Conservation (phyloP, 2,888 invertebrate species). For the Mantis religiosa region DNA sequence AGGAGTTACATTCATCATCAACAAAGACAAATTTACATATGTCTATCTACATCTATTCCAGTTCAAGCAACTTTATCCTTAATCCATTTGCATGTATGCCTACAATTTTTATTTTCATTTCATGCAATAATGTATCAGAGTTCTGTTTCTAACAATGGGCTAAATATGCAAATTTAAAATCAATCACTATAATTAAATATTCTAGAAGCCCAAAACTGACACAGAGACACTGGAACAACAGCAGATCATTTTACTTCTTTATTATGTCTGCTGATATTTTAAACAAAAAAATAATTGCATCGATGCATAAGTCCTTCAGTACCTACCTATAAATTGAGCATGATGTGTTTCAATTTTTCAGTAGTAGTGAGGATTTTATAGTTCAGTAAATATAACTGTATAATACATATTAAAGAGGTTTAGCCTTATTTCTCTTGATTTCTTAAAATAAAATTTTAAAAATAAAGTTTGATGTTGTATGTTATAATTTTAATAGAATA, state of each 20-base stretch:
- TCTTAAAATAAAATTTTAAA: neutral
- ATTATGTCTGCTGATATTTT: neutral
- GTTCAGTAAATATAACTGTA: neutral
- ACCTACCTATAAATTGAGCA: neutral
- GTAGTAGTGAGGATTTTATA: neutral
- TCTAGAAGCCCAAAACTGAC: no score
- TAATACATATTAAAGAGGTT: neutral
- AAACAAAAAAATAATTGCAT: neutral
- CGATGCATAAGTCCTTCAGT: neutral
- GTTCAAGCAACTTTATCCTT: no score
- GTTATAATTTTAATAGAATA: neutral
- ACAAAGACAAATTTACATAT: no score
- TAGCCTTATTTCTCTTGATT: neutral
- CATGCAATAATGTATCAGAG: no score
- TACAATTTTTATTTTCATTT: no score
- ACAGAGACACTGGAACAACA: neutral
- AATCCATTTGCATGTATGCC: no score
- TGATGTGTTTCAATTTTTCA: neutral
- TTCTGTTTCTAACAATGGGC: no score
- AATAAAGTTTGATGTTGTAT: neutral
- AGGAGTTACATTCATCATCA: no score
- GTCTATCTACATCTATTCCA: no score
- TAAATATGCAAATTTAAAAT: no score
- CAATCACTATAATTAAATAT: no score
- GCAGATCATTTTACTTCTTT: neutral